Conservation (phyloP, 2,888 invertebrate species). For the Pocota personata region DNA sequence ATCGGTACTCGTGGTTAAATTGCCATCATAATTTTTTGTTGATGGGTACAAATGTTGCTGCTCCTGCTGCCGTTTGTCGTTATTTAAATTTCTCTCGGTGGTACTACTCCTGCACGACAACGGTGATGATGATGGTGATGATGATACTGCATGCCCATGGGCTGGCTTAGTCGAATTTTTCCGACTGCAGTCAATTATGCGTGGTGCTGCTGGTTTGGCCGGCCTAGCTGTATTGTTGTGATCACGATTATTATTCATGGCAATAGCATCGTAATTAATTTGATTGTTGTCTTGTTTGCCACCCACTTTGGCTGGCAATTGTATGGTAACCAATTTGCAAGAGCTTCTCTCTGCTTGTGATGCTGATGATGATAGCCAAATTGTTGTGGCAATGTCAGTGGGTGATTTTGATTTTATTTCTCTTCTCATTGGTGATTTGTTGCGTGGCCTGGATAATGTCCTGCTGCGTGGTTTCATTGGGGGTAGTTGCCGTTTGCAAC, state of each 20-base stretch:
- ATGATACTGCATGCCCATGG: constrained; percentile 61
- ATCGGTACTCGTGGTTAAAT: constrained; percentile 35
- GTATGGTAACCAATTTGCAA: constrained; percentile 49
- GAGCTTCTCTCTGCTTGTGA: neutral
- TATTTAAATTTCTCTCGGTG: constrained; percentile 50
- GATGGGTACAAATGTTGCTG: constrained; percentile 55
- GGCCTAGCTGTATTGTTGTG: constrained; percentile 44
- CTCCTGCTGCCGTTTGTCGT: constrained; percentile 38
- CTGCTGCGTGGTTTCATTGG: constrained; percentile 78
- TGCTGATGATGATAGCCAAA: constrained; percentile 30
- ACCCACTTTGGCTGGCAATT: constrained; percentile 41
- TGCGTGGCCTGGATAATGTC: constrained; percentile 47
- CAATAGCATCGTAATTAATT: constrained; percentile 75
- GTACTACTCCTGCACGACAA: neutral
- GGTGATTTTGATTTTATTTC: constrained; percentile 64
- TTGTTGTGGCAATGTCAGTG: constrained; percentile 55
- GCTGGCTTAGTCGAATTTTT: constrained; percentile 35
- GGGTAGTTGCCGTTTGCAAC: constrained; percentile 76
- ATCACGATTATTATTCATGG: constrained; percentile 66
- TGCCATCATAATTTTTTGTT: constrained; percentile 62
- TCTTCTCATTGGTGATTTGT: constrained; percentile 47
- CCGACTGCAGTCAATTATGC: constrained; percentile 61
- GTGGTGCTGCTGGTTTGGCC: constrained; percentile 66
- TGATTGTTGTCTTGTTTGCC: constrained; percentile 79
- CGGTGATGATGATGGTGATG: constrained; percentile 27